Evolutionary conservation across 2,888 invertebrate genomes (phyloP).

Genomic region (Embidobia sp.): DNA sequence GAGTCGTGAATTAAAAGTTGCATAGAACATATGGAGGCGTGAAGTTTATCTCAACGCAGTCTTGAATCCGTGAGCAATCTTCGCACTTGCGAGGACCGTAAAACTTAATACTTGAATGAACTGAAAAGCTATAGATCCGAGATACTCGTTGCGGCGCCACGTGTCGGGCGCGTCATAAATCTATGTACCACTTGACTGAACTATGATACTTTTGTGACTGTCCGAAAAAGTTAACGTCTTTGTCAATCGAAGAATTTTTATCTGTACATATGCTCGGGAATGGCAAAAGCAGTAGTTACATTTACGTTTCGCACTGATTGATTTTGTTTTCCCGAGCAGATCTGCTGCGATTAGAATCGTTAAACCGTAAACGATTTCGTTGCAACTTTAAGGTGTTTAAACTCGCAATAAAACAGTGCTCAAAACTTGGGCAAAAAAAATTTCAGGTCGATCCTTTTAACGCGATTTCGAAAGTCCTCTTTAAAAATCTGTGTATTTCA

Average conservation of each 20-base stretch:
- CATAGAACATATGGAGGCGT: constrained; percentile 15
- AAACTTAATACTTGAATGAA: constrained; percentile 60
- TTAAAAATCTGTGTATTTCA: too few species aligned
- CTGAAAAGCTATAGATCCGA: constrained; percentile 53
- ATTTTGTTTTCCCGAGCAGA: too few species aligned
- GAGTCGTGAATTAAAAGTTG: constrained; percentile 45
- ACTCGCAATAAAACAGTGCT: too few species aligned
- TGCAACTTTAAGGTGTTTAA: too few species aligned
- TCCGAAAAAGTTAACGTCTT: constrained; percentile 21
- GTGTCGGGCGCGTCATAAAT: constrained; percentile 46
- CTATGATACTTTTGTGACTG: constrained; percentile 21
- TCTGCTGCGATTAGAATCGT: too few species aligned
- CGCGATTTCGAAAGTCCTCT: too few species aligned
- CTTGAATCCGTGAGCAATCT: constrained; percentile 35
- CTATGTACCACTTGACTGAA: constrained; percentile 47
- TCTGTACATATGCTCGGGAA: constrained; percentile 4
- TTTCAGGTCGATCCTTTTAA: too few species aligned
- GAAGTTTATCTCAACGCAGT: constrained; percentile 35
- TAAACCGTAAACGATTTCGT: too few species aligned
- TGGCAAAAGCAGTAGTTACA: too few species aligned
- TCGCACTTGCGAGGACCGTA: constrained; percentile 43
- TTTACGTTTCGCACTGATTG: too few species aligned
- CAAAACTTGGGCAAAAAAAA: too few species aligned
- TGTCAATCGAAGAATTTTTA: constrained; percentile 18
- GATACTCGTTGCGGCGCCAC: constrained; percentile 44